Evolutionary conservation across 2,888 invertebrate genomes (phyloP).

Genomic region (Tridacna crocea): DNA sequence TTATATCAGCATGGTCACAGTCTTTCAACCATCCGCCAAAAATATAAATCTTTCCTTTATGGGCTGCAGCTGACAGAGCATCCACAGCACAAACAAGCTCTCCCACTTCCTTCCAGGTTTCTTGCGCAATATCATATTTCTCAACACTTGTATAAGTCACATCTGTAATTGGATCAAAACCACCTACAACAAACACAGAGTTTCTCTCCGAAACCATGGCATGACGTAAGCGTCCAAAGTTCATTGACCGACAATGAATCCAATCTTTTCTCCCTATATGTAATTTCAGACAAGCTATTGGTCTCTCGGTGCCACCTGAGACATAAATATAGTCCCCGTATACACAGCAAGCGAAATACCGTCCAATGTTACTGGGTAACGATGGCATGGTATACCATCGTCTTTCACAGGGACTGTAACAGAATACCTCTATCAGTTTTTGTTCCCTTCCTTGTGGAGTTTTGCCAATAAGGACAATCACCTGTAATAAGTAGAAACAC

Average conservation of each 20-base stretch:
- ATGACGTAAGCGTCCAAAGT: constrained; percentile 60
- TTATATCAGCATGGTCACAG: constrained; percentile 60
- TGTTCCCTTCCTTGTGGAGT: constrained; percentile 63
- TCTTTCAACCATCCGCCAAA: constrained; percentile 64
- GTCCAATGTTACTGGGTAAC: constrained; percentile 60
- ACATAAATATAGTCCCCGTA: constrained; percentile 65
- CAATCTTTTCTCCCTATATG: constrained; percentile 59
- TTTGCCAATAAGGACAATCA: constrained; percentile 62
- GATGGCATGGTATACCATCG: constrained; percentile 65
- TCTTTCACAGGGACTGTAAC: constrained; percentile 59
- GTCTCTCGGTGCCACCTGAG: constrained; percentile 61
- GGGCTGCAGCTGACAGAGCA: constrained; percentile 59
- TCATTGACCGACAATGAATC: constrained; percentile 66
- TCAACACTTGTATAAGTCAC: constrained; percentile 61
- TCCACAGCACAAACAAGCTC: constrained; percentile 62
- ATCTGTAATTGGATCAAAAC: constrained; percentile 63
- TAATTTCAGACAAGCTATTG: constrained; percentile 60
- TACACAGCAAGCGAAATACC: constrained; percentile 63
- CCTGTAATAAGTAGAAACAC: constrained; percentile 39
- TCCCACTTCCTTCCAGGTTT: constrained; percentile 63
- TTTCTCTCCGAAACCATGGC: constrained; percentile 60
- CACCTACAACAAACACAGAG: constrained; percentile 61
- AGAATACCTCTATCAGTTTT: constrained; percentile 60
- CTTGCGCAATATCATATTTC: constrained; percentile 62
- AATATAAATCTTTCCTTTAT: constrained; percentile 61